Evolutionary conservation across 1,140 invertebrate species (phyloP).

Genomic region (Drusus annulatus): DNA sequence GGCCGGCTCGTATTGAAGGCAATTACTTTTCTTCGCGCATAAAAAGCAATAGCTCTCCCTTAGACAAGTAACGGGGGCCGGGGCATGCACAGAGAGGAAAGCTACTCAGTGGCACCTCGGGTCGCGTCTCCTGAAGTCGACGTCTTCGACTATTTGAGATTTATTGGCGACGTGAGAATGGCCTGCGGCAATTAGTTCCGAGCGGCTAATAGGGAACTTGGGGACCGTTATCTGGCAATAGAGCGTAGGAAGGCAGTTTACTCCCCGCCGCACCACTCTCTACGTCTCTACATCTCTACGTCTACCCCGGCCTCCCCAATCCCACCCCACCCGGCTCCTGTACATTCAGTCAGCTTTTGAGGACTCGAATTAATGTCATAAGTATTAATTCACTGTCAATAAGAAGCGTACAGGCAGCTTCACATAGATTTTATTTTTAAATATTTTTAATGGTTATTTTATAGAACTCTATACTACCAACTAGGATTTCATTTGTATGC

Average conservation of each 20-base stretch:
- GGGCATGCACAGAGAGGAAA: conserved; percentile 16
- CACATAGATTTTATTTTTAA: too few species aligned
- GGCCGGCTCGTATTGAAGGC: conserved; percentile 27
- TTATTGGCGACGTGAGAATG: conserved; percentile 59
- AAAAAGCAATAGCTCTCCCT: conserved; percentile 44
- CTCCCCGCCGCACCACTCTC: conserved; percentile 37
- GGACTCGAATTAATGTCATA: neutral
- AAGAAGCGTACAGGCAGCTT: too few species aligned
- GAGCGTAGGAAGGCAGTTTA: conserved; percentile 57
- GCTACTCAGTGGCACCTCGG: conserved; percentile 23
- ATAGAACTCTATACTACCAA: too few species aligned
- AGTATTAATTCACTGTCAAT: neutral
- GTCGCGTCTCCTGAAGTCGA: conserved; percentile 47
- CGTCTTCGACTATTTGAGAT: conserved; percentile 57
- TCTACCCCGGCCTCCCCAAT: too few species aligned
- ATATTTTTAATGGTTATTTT: too few species aligned
- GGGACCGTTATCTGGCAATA: conserved; percentile 59
- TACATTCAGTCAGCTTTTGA: conserved; percentile 6
- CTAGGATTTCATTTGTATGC: too few species aligned
- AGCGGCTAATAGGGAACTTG: conserved; percentile 59
- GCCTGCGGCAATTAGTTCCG: conserved; percentile 58
- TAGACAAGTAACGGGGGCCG: conserved; percentile 2
- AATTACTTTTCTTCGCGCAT: conserved; percentile 41
- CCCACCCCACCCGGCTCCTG: neutral
- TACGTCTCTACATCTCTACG: too few species aligned